phyloP scores from a whole-genome alignment of 2,888 invertebrate species.

The Blera fallax region DNA sequence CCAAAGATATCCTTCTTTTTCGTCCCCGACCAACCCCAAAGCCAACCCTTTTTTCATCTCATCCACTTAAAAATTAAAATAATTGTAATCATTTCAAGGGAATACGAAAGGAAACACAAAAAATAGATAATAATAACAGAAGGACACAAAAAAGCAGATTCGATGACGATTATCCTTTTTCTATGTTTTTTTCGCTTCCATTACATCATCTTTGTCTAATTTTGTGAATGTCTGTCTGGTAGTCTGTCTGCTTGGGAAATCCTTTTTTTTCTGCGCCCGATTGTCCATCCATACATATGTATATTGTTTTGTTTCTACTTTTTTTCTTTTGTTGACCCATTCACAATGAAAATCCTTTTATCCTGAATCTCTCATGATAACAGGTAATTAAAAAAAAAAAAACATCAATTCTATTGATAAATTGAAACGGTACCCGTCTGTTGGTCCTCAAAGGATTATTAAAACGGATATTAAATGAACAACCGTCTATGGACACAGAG shows the following conservation, averaged over 20 bases:
- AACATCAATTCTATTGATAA: constrained; percentile 32
- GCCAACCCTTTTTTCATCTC: constrained; percentile 37
- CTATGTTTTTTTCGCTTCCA: constrained; percentile 7
- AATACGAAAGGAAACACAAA: neutral
- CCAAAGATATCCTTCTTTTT: neutral
- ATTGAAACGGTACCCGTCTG: constrained; percentile 46
- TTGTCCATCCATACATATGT: constrained; percentile 13
- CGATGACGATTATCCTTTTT: constrained; percentile 52
- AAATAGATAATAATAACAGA: constrained; percentile 28
- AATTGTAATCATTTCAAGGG: constrained; percentile 44
- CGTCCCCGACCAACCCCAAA: neutral
- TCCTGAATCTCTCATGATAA: constrained; percentile 52
- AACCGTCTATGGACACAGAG: constrained; percentile 20
- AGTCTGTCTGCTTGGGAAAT: constrained; percentile 4
- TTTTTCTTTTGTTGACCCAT: constrained; percentile 39
- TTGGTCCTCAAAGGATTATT: constrained; percentile 44
- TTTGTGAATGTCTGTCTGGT: constrained; percentile 18
- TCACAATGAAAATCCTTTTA: constrained; percentile 17
- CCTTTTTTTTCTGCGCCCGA: neutral
- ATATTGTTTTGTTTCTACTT: constrained; percentile 7
- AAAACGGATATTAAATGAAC: constrained; percentile 67
- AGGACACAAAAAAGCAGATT: constrained; percentile 19
- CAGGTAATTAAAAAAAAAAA: constrained; percentile 42
- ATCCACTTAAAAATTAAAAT: constrained; percentile 56
- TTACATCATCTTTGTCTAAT: constrained; percentile 54